Percentiles rank a stretch among this genome's conserved stretches.
Conservation (phyloP, 53 echinoderm and acorn worm species). For the Echinarachnius parma region DNA sequence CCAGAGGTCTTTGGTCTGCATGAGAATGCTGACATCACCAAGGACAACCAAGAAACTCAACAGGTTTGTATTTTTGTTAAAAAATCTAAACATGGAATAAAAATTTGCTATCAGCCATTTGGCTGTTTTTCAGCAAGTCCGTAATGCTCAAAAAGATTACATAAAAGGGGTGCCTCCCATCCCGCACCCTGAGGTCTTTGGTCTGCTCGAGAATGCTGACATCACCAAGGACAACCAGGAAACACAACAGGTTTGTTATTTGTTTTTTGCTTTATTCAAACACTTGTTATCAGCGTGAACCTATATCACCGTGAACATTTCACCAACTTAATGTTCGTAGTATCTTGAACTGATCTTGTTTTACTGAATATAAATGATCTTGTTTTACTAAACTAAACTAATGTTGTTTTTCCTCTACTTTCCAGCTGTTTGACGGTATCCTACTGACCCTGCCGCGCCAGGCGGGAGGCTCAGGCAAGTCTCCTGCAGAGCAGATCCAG, state of each 20-base stretch:
- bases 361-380: too few species aligned
- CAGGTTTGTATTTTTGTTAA: too few species aligned
- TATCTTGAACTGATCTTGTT: too few species aligned
- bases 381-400: too few species aligned
- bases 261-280: too few species aligned
- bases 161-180: constrained; percentile 83
- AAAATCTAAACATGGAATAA: too few species aligned
- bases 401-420: constrained; percentile 2
- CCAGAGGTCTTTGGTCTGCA: constrained; percentile 98
- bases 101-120: too few species aligned
- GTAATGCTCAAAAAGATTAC: too few species aligned
- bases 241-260: constrained; percentile 73
- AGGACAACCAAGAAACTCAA: constrained; percentile 98
- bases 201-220: constrained; percentile 99
- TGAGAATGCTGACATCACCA: constrained; percentile 99
- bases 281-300: too few species aligned
- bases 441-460: constrained; percentile 87
- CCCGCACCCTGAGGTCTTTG: constrained; percentile 93
- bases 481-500: constrained; percentile 90
- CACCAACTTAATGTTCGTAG: too few species aligned
- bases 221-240: constrained; percentile 99
- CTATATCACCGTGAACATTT: too few species aligned
- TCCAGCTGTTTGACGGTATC: constrained; percentile 89
- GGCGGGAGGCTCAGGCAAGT: constrained; percentile 87
- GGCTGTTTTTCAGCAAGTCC: too few species aligned